phyloP scores from a whole-genome alignment of 1,140 invertebrate species.

The Zaprionus africanus region DNA sequence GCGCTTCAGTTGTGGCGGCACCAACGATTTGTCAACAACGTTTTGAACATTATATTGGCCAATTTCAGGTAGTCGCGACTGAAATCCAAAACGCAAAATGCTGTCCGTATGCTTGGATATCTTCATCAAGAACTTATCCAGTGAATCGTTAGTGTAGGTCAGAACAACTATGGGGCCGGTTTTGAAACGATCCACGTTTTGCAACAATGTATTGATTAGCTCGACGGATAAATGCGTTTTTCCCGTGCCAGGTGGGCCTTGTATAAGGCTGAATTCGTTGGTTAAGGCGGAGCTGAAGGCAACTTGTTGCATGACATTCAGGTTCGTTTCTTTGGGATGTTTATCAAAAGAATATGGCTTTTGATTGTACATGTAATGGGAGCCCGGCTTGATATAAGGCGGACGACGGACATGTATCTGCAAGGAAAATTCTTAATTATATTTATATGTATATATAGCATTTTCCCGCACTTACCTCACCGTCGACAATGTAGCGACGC shows the following conservation, averaged over 20 bases:
- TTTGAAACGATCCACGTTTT: constrained; percentile 80
- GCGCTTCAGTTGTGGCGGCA: constrained; percentile 56
- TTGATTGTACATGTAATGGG: constrained; percentile 28
- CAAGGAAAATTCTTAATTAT: not conserved
- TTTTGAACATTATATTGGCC: constrained; percentile 58
- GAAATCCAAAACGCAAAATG: constrained; percentile 90
- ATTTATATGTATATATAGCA: too few species aligned
- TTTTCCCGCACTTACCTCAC: constrained; percentile 79
- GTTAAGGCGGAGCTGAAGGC: constrained; percentile 87
- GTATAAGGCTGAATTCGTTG: constrained; percentile 90
- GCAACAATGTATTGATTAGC: constrained; percentile 87
- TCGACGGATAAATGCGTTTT: constrained; percentile 91
- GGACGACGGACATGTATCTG: constrained; percentile 43
- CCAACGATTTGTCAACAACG: constrained; percentile 13
- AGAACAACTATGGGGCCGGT: constrained; percentile 89
- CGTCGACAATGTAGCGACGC: constrained; percentile 87
- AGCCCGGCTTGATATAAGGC: constrained; percentile 29
- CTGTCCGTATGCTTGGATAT: constrained; percentile 86
- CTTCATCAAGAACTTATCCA: constrained; percentile 95
- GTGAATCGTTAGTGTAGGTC: constrained; percentile 94
- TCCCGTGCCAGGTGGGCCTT: constrained; percentile 92
- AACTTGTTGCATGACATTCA: constrained; percentile 85
- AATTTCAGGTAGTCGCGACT: constrained; percentile 84
- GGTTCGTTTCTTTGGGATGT: constrained; percentile 10
- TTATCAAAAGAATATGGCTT: constrained; percentile 24